phyloP scores from a whole-genome alignment of 2,888 invertebrate genomes.

The Amorpha juglandis region DNA sequence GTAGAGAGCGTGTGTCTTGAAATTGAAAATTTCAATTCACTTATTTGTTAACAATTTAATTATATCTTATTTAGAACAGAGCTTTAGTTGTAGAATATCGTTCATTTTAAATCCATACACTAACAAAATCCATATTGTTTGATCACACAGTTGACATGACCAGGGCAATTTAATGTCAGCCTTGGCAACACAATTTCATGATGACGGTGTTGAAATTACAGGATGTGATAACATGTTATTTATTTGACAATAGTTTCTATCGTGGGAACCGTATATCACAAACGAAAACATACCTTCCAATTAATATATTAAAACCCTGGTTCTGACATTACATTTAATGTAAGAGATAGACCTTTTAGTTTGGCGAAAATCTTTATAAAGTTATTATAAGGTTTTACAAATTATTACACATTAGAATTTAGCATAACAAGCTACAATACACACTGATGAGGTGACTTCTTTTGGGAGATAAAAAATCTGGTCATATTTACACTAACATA shows the following conservation, averaged over 20 bases:
- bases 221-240: constrained; percentile 57
- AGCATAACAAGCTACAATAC: background rate
- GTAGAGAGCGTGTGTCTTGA: too few species aligned
- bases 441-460: background rate
- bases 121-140: background rate
- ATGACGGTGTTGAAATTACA: constrained; percentile 59
- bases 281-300: background rate
- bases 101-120: too few species aligned
- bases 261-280: constrained; percentile 19
- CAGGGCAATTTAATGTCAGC: constrained; percentile 49
- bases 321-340: too few species aligned
- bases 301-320: background rate
- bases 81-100: too few species aligned
- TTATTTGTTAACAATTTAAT: too few species aligned
- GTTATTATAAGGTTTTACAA: background rate
- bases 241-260: constrained; percentile 32
- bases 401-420: background rate
- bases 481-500: constrained; percentile 7
- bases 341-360: background rate
- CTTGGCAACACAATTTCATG: constrained; percentile 57
- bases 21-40: too few species aligned
- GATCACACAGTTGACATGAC: constrained; percentile 36
- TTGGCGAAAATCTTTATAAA: background rate
- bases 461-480: background rate
- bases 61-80: too few species aligned